Evolutionary conservation across 2,888 invertebrate species (phyloP).

Genomic region (Ectemnius lituratus): DNA sequence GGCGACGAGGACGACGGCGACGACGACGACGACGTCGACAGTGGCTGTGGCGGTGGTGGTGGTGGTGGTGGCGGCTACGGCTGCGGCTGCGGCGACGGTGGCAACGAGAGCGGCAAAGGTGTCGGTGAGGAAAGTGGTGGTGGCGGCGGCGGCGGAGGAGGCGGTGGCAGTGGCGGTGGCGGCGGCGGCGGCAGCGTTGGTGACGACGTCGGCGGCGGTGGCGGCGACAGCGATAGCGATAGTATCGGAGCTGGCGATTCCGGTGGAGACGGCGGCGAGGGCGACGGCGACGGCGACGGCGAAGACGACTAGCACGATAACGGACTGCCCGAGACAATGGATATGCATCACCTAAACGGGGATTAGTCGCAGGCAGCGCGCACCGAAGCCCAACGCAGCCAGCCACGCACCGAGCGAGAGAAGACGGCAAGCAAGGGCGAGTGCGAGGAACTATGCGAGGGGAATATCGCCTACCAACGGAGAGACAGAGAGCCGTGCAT

Average conservation of each 20-base stretch:
- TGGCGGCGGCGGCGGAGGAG: slow-evolving; percentile 1
- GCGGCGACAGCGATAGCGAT: slow-evolving; percentile 39
- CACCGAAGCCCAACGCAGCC: not conserved
- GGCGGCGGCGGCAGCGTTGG: slow-evolving; percentile 76
- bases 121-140: slow-evolving; percentile 35
- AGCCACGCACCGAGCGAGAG: not conserved
- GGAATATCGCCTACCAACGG: slow-evolving; percentile 18
- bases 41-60: slow-evolving; percentile 43
- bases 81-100: slow-evolving; percentile 54
- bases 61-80: slow-evolving; percentile 28
- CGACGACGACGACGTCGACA: not conserved
- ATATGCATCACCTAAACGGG: slow-evolving; percentile 20
- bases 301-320: slow-evolving; percentile 36
- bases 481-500: slow-evolving; percentile 28
- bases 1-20: slow-evolving; percentile 54
- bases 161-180: slow-evolving; percentile 28
- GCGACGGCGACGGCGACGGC: slow-evolving; percentile 24
- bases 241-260: slow-evolving; percentile 31
- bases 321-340: slow-evolving; percentile 39
- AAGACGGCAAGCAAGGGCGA: slow-evolving; percentile 18
- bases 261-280: slow-evolving; percentile 28
- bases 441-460: slow-evolving; percentile 26
- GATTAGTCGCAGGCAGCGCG: slow-evolving; percentile 12
- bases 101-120: slow-evolving; percentile 48
- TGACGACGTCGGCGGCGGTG: slow-evolving; percentile 76